These are phyloP conservation scores for Plestiodon gilberti DNA, from an alignment of 2,113 vertebrate species.

Conservation along the genomic window DNA sequence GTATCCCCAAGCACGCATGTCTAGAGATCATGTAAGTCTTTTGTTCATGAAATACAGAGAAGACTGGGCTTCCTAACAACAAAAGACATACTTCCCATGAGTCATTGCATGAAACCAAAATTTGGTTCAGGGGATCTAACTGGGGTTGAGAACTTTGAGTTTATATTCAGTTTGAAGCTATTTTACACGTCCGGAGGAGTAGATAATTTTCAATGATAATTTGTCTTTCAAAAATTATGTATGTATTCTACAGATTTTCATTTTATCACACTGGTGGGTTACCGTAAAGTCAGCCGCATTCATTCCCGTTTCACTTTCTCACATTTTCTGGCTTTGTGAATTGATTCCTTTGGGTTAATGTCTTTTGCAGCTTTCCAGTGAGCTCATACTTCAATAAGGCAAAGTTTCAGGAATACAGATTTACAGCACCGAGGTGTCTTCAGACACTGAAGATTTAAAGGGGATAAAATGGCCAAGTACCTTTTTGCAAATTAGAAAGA, in stretches of 20 bases:
- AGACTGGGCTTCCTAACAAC: too few species aligned
- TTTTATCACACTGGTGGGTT: background rate
- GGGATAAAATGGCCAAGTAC: background rate
- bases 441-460: rapidly evolving
- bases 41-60: too few species aligned
- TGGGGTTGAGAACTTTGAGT: too few species aligned
- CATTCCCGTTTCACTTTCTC: background rate
- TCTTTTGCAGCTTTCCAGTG: background rate
- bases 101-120: too few species aligned
- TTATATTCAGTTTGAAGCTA: too few species aligned
- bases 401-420: background rate
- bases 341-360: background rate
- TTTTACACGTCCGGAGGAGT: too few species aligned
- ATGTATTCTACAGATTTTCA: background rate
- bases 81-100: too few species aligned
- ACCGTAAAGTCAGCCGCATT: background rate
- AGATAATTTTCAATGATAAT: too few species aligned
- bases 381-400: background rate
- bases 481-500: background rate
- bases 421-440: background rate
- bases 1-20: too few species aligned
- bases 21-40: too few species aligned
- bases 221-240: too few species aligned
- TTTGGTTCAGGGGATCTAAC: too few species aligned
- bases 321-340: background rate